Evolutionary conservation across 2,888 invertebrate genomes (phyloP).

Genomic region (Nysson spinosus): DNA sequence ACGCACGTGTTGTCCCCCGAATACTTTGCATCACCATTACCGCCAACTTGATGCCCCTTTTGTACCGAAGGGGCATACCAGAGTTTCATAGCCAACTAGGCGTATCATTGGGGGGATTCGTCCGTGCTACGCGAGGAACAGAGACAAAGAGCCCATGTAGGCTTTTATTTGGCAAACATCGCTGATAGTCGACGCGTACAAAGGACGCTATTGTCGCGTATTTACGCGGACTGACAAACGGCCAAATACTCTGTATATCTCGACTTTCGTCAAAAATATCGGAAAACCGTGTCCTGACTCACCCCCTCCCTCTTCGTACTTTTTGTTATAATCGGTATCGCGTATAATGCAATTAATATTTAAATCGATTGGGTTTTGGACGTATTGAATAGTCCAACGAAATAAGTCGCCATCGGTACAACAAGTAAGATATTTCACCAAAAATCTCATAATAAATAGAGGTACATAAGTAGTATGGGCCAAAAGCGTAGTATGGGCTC

Average conservation of each 20-base stretch:
- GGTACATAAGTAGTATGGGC: too few relatives aligned
- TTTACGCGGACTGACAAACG: slow-evolving; percentile 61
- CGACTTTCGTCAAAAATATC: slow-evolving; percentile 42
- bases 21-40: slow-evolving; percentile 73
- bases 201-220: slow-evolving; percentile 61
- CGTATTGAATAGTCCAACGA: too few relatives aligned
- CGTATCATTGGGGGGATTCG: slow-evolving; percentile 73
- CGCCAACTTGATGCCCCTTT: slow-evolving; percentile 59
- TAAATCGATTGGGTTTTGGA: too few relatives aligned
- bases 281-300: background rate
- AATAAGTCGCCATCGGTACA: too few relatives aligned
- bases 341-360: too few relatives aligned
- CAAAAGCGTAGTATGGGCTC: too few relatives aligned
- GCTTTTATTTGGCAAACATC: slow-evolving; percentile 76
- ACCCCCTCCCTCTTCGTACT: background rate
- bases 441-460: too few relatives aligned
- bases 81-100: slow-evolving; percentile 76
- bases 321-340: background rate
- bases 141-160: slow-evolving; percentile 62
- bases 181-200: slow-evolving; percentile 64
- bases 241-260: slow-evolving; percentile 47
- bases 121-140: slow-evolving; percentile 46
- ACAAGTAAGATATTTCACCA: too few relatives aligned
- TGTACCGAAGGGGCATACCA: slow-evolving; percentile 69
- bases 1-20: slow-evolving; percentile 74